Conservation (phyloP, 2,113 vertebrate species). For the Cynopterus brachyotis region DNA sequence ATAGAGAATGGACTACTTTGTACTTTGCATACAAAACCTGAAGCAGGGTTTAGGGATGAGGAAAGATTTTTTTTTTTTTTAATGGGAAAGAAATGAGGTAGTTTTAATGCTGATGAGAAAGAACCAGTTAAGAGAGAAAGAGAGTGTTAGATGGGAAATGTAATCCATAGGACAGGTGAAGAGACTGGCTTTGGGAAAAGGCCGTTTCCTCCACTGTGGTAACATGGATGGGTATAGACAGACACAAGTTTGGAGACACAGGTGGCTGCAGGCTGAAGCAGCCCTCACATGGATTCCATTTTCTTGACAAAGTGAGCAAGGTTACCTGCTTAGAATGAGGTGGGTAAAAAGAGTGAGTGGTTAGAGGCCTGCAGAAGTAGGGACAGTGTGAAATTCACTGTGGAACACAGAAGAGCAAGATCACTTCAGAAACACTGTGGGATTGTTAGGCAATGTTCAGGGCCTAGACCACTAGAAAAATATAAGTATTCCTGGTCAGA, state of each 20-base stretch:
- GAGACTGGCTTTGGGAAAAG: background rate
- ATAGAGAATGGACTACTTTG: background rate
- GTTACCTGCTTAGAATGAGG: background rate
- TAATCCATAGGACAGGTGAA: background rate
- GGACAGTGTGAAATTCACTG: background rate
- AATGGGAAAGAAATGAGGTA: background rate
- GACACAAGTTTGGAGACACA: background rate
- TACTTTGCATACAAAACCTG: background rate
- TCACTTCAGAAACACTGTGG: background rate
- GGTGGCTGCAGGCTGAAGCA: background rate
- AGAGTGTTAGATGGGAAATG: background rate
- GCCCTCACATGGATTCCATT: background rate
- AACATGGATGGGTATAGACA: fast-evolving
- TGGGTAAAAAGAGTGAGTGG: background rate
- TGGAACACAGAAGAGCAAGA: background rate
- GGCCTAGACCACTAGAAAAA: too few relatives aligned
- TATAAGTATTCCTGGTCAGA: background rate
- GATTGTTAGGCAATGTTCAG: background rate
- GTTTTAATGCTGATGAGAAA: background rate
- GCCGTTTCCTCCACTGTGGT: background rate
- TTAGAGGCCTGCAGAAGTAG: background rate
- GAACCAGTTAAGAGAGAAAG: background rate
- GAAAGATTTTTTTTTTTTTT: background rate
- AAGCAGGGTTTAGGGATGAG: background rate
- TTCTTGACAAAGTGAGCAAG: background rate